These are phyloP conservation scores for Lasioglossum leucozonium DNA, from an alignment of 2,888 invertebrate genomes.

Conservation along the genomic window DNA sequence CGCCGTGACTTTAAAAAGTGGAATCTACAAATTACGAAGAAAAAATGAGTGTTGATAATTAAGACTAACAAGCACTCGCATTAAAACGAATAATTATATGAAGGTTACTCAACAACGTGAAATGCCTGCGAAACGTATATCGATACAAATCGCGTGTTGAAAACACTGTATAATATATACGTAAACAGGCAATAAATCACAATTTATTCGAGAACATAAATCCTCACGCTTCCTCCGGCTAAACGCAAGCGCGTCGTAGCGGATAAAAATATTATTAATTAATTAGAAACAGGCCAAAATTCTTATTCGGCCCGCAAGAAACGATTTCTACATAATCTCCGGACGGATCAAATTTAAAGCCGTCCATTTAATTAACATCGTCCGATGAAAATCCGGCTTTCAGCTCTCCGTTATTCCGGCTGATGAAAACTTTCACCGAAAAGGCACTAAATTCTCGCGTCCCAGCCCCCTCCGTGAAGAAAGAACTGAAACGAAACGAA, in stretches of 20 bases:
- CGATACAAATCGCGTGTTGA: neutral
- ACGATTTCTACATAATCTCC: neutral
- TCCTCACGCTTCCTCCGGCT: neutral
- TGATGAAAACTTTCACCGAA: conserved; percentile 17
- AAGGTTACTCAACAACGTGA: neutral
- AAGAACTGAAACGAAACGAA: neutral
- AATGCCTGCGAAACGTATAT: neutral
- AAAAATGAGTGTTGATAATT: neutral
- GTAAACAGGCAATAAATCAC: neutral
- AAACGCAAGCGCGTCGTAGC: neutral
- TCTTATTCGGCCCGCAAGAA: neutral
- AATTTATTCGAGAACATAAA: neutral
- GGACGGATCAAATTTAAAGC: neutral
- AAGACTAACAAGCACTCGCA: neutral
- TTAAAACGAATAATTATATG: neutral
- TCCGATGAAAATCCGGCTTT: neutral
- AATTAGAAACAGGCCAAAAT: neutral
- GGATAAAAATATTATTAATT: neutral
- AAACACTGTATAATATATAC: neutral
- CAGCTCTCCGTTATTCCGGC: neutral
- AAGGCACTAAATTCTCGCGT: conserved; percentile 13
- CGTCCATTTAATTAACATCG: conserved; percentile 3
- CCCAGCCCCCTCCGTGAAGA: neutral
- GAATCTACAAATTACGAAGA: neutral
- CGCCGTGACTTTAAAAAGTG: neutral